Conservation (phyloP, 2,888 invertebrate species). For the Minunthozetes semirufus region DNA sequence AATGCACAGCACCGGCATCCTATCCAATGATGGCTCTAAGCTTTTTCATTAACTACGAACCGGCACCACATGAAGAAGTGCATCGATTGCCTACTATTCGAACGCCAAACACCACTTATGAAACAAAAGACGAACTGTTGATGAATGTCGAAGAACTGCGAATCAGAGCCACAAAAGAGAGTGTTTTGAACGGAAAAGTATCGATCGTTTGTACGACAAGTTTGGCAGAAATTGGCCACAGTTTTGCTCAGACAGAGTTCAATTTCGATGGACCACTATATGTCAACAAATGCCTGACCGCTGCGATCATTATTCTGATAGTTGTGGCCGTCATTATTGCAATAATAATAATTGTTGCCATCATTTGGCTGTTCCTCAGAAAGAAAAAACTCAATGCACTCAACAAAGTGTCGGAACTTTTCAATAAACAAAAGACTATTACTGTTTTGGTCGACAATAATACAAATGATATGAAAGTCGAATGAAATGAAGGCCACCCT, state of each 20-base stretch:
- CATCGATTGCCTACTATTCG: not conserved
- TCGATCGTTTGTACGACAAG: not conserved
- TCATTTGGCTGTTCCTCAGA: not conserved
- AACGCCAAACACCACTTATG: not conserved
- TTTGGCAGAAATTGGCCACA: not conserved
- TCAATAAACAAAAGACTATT: constrained; percentile 3
- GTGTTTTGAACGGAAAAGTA: not conserved
- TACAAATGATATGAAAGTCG: too few relatives aligned
- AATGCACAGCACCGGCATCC: constrained; percentile 2
- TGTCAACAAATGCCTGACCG: not conserved
- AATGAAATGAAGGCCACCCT: too few relatives aligned
- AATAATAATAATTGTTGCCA: not conserved
- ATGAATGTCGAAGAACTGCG: not conserved
- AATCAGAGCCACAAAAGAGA: not conserved
- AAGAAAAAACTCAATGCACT: constrained; percentile 9
- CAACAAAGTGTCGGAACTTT: constrained; percentile 14
- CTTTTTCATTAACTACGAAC: not conserved
- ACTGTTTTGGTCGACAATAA: not conserved
- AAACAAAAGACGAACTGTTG: not conserved
- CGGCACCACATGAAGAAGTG: not conserved
- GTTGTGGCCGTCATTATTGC: not conserved
- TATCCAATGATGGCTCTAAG: not conserved
- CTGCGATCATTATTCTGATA: not conserved
- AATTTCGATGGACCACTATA: not conserved
- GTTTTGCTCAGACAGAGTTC: not conserved